Percentiles rank a stretch among this genome's conserved stretches.
phyloP scores from a whole-genome alignment of 2,797 vertebrate genomes.

The Mormyrops boulengeri region DNA sequence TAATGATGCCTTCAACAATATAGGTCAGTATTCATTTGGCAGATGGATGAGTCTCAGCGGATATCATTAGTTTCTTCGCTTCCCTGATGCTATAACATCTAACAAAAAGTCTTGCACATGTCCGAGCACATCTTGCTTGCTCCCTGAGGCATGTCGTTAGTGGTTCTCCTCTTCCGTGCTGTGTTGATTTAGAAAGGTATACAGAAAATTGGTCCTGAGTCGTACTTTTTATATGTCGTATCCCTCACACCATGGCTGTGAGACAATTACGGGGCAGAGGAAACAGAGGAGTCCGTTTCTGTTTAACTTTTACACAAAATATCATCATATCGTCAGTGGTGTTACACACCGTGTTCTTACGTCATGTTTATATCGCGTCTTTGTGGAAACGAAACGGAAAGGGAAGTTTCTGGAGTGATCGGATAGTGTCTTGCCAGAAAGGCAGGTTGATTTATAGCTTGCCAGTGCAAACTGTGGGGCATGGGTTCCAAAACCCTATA shows the following conservation, averaged over 20 bases:
- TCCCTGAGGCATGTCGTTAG: conserved; percentile 5
- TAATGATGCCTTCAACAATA: background rate
- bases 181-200: background rate
- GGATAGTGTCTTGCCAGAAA: background rate
- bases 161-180: background rate
- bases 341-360: background rate
- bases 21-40: background rate
- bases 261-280: background rate
- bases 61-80: background rate
- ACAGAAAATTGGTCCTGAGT: background rate
- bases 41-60: background rate
- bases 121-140: background rate
- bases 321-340: background rate
- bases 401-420: background rate
- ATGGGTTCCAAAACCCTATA: background rate
- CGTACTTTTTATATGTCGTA: background rate
- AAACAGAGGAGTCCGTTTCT: background rate
- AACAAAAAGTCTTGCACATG: background rate
- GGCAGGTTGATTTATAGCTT: conserved; percentile 19
- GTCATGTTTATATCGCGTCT: background rate
- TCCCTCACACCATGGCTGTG: background rate
- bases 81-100: background rate
- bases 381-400: background rate
- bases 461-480: background rate
- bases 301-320: background rate